phyloP scores from a whole-genome alignment of 2,113 vertebrate genomes.

The Bufo bufo region DNA sequence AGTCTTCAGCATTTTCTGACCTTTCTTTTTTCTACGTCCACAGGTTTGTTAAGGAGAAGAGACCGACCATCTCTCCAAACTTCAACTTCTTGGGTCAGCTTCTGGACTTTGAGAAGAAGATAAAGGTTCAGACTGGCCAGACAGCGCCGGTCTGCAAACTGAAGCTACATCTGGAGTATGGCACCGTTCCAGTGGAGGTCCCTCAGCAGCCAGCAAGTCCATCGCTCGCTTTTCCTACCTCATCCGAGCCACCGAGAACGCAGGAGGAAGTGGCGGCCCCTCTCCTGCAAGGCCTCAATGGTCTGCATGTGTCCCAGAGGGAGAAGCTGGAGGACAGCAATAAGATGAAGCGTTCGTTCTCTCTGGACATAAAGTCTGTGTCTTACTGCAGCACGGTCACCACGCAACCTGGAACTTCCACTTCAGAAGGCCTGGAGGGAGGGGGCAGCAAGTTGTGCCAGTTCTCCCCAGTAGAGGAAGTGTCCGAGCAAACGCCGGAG shows the following conservation, averaged over 20 bases:
- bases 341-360: slow-evolving; percentile 90
- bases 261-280: slow-evolving; percentile 70
- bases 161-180: slow-evolving; percentile 73
- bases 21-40: not conserved
- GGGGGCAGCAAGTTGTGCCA: slow-evolving; percentile 80
- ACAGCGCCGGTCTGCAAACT: slow-evolving; percentile 68
- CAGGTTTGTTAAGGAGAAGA: slow-evolving; percentile 84
- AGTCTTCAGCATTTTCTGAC: too few species aligned
- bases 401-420: slow-evolving; percentile 61
- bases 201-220: slow-evolving; percentile 51
- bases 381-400: slow-evolving; percentile 67
- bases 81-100: slow-evolving; percentile 84
- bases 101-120: slow-evolving; percentile 93
- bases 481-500: slow-evolving; percentile 88
- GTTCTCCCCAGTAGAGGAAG: slow-evolving; percentile 91
- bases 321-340: slow-evolving; percentile 81
- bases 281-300: slow-evolving; percentile 76
- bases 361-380: slow-evolving; percentile 86
- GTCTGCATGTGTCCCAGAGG: slow-evolving; percentile 75
- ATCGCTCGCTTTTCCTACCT: slow-evolving; percentile 62
- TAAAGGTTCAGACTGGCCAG: slow-evolving; percentile 74
- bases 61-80: slow-evolving; percentile 83
- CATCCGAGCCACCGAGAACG: slow-evolving; percentile 62
- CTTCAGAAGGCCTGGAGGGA: slow-evolving; percentile 72
- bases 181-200: slow-evolving; percentile 61